A percentile compares a stretch with the other conserved stretches of the same genome.
Conservation (phyloP, 2,888 invertebrate species). For the Orchesellides sinensis region DNA sequence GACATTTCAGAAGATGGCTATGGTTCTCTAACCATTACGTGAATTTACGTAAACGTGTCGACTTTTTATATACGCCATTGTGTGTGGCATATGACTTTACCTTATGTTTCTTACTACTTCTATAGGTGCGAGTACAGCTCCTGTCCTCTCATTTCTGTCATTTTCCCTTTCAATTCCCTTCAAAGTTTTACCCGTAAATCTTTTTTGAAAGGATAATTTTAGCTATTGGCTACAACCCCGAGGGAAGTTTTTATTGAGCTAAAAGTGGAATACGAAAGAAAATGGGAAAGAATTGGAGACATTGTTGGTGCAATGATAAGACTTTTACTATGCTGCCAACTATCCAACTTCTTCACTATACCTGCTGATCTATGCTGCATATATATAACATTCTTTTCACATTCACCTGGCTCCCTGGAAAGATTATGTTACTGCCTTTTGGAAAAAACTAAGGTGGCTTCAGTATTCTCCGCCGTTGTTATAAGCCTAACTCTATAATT, state of each 20-base stretch:
- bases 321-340: conserved; percentile 19
- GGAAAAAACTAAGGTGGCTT: too few species aligned
- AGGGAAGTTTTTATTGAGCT: conserved; percentile 53
- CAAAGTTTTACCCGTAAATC: conserved; percentile 73
- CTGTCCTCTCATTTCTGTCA: conserved; percentile 64
- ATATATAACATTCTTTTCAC: conserved; percentile 34
- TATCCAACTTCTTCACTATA: conserved; percentile 2
- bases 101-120: conserved; percentile 28
- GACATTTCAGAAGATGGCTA: conserved; percentile 46
- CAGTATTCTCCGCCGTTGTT: too few species aligned
- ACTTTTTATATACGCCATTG: too few species aligned
- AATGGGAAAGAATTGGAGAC: conserved; percentile 47
- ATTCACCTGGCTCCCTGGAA: conserved; percentile 38
- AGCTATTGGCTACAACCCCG: conserved; percentile 60
- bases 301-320: conserved; percentile 56
- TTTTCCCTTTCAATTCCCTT: conserved; percentile 70
- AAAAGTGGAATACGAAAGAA: conserved; percentile 48
- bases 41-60: background rate
- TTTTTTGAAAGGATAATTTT: conserved; percentile 74
- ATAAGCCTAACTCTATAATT: background rate
- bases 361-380: conserved; percentile 22
- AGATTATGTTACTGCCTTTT: too few species aligned
- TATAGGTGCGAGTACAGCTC: conserved; percentile 20
- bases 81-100: too few species aligned
- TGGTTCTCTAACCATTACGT: conserved; percentile 50